These are phyloP conservation scores for Chromobotia macracanthus DNA, from an alignment of 2,797 vertebrate species.

Conservation along the genomic window DNA sequence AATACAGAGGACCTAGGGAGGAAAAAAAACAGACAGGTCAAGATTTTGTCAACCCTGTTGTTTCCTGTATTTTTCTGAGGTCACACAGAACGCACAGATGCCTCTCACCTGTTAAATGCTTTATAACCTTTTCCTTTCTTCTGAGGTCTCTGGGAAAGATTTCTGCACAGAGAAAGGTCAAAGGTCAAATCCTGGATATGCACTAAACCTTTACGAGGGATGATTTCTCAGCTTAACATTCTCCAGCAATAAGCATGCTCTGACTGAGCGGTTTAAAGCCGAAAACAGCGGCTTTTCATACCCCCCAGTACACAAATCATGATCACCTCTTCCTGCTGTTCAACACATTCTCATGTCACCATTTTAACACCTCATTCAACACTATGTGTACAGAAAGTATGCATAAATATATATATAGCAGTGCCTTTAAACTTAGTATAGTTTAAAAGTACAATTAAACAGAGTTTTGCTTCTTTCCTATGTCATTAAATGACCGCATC, in stretches of 20 bases:
- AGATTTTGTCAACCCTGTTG: not conserved
- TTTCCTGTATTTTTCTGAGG: not conserved
- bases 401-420: no score
- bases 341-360: not conserved
- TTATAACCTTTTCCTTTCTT: conserved; percentile 92
- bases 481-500: not conserved
- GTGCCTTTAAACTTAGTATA: not conserved
- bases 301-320: not conserved
- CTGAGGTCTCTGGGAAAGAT: conserved; percentile 86
- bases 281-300: not conserved
- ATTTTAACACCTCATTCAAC: not conserved
- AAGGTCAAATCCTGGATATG: conserved; percentile 30
- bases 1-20: conserved; percentile 87
- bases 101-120: conserved; percentile 88
- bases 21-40: not conserved
- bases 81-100: not conserved
- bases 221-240: no score
- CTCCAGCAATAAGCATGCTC: not conserved
- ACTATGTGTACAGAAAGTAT: no score
- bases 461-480: not conserved
- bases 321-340: not conserved
- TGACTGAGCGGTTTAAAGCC: conserved; percentile 3
- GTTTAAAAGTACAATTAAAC: no score
- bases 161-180: conserved; percentile 74
- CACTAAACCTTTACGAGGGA: conserved; percentile 28